These are phyloP conservation scores for Elaphurus davidianus DNA, from an alignment of 2,113 vertebrate species.

Conservation along the genomic window DNA sequence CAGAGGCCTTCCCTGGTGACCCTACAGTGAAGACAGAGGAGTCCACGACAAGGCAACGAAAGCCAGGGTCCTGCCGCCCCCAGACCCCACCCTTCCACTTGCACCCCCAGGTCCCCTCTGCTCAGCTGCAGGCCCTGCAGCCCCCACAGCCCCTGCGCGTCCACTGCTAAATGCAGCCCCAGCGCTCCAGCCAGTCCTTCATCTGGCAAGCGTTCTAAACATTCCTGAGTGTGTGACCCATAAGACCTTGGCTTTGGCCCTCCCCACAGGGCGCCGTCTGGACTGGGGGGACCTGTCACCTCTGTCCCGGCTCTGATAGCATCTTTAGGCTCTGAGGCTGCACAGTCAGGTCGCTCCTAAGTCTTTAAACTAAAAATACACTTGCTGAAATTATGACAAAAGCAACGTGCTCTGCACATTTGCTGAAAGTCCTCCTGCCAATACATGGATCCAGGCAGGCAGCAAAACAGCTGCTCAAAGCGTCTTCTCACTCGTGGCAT, in stretches of 20 bases:
- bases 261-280: rapidly evolving
- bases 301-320: background rate
- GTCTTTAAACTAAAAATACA: background rate
- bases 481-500: rapidly evolving
- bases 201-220: background rate
- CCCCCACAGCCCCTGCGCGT: rapidly evolving
- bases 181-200: rapidly evolving
- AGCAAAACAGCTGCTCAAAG: background rate
- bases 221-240: background rate
- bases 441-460: rapidly evolving
- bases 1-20: background rate
- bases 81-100: rapidly evolving
- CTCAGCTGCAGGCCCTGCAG: background rate
- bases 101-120: background rate
- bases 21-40: background rate
- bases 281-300: background rate
- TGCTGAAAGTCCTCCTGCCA: background rate
- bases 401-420: background rate
- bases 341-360: background rate
- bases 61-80: background rate
- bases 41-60: rapidly evolving
- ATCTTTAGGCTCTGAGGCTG: background rate
- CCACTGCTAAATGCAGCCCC: too few relatives aligned
- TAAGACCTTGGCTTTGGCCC: background rate
- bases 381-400: background rate